Evolutionary conservation across 2,113 vertebrate species (phyloP).

Genomic region (Hystrix cristata): DNA sequence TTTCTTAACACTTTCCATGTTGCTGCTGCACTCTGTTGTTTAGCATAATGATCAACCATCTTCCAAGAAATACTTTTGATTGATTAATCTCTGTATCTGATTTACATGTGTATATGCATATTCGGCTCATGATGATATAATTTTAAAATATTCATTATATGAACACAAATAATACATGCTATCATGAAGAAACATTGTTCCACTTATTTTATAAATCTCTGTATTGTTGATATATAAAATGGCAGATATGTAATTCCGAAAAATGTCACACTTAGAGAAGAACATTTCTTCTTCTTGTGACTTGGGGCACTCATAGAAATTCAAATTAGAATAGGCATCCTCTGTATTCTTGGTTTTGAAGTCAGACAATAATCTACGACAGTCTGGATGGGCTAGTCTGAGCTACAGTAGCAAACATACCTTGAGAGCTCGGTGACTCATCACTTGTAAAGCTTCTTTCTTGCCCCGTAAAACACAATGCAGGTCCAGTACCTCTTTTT

Average conservation of each 20-base stretch:
- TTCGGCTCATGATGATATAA: background rate
- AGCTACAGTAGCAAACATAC: background rate
- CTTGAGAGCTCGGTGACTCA: background rate
- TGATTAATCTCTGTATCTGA: background rate
- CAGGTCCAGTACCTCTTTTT: background rate
- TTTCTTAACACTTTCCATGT: background rate
- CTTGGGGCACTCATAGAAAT: background rate
- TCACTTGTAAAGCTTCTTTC: background rate
- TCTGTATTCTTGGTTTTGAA: background rate
- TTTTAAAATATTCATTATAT: background rate
- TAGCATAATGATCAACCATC: background rate
- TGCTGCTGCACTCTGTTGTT: background rate
- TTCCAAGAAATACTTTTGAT: background rate
- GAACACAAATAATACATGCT: background rate
- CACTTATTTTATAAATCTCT: background rate
- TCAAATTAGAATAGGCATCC: background rate
- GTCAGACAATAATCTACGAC: background rate
- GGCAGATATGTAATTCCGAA: background rate
- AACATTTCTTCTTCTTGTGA: background rate
- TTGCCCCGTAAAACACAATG: background rate
- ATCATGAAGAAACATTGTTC: background rate
- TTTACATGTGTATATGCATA: background rate
- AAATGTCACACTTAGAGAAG: background rate
- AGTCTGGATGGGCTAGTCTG: background rate
- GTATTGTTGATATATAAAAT: rapidly evolving